These are phyloP conservation scores for Gadus macrocephalus DNA, from an alignment of 2,113 vertebrate species.

Conservation along the genomic window DNA sequence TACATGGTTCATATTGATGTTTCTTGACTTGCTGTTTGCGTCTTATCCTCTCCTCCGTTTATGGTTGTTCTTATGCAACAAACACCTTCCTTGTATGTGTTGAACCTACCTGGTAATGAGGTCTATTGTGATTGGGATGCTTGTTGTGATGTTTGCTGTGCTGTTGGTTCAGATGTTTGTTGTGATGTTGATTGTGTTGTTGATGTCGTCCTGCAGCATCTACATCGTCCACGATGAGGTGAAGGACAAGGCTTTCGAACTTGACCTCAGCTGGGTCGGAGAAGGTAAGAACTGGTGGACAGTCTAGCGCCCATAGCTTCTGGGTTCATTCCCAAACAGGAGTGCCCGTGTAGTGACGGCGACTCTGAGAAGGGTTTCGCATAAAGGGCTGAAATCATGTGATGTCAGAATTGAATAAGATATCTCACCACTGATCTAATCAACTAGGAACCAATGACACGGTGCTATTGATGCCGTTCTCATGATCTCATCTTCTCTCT, in stretches of 20 bases:
- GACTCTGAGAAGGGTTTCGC: slow-evolving; percentile 29
- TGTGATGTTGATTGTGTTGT: neutral
- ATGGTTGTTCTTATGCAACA: neutral
- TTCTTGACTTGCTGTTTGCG: no score
- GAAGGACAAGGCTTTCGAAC: slow-evolving; percentile 96
- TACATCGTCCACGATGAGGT: slow-evolving; percentile 99
- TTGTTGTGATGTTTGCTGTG: neutral
- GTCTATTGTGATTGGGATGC: neutral
- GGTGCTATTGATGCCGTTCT: no score
- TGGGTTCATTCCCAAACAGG: neutral
- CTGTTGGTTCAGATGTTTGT: no score
- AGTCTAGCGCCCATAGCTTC: neutral
- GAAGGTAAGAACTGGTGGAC: slow-evolving; percentile 76
- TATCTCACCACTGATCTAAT: slow-evolving; percentile 17
- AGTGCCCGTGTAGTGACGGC: slow-evolving; percentile 16
- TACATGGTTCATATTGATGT: no score
- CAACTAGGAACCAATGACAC: no score
- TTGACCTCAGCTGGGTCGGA: slow-evolving; percentile 99
- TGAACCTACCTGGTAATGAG: no score
- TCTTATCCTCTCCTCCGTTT: neutral
- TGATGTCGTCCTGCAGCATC: slow-evolving; percentile 76
- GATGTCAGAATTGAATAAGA: slow-evolving; percentile 2
- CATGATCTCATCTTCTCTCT: neutral
- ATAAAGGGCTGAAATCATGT: slow-evolving; percentile 22
- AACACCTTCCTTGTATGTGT: no score